Conservation (phyloP, 2,113 vertebrate species). For the Prietella phreatophila region DNA sequence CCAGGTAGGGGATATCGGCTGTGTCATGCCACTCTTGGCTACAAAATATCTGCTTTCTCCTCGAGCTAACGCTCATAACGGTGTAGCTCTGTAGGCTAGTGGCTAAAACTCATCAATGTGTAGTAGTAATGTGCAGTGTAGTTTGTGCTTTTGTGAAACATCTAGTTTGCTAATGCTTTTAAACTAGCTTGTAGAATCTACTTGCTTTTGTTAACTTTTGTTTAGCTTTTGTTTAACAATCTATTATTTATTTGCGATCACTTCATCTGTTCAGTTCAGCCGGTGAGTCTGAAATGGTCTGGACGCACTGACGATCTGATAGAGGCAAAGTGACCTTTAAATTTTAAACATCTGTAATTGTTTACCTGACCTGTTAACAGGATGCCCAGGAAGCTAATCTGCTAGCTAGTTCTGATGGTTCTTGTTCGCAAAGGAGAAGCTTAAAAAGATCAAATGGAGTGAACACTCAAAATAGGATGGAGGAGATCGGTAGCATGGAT, state of each 20-base stretch:
- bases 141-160: background rate
- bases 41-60: background rate
- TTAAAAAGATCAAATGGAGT: background rate
- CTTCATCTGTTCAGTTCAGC: background rate
- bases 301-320: background rate
- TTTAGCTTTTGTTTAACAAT: no score
- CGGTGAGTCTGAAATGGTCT: background rate
- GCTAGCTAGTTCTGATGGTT: background rate
- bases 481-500: background rate
- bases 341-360: background rate
- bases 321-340: background rate
- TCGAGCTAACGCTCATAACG: background rate
- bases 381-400: background rate
- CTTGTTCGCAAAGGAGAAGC: background rate
- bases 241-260: background rate
- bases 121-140: background rate
- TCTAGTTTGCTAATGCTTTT: background rate
- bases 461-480: background rate
- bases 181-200: background rate
- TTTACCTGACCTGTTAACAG: background rate
- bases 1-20: slow-evolving; percentile 67
- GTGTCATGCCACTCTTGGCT: background rate
- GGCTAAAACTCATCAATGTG: background rate
- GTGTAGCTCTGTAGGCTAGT: background rate
- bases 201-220: background rate